Conservation (phyloP, 1,140 invertebrate genomes). For the Atta colombica region DNA sequence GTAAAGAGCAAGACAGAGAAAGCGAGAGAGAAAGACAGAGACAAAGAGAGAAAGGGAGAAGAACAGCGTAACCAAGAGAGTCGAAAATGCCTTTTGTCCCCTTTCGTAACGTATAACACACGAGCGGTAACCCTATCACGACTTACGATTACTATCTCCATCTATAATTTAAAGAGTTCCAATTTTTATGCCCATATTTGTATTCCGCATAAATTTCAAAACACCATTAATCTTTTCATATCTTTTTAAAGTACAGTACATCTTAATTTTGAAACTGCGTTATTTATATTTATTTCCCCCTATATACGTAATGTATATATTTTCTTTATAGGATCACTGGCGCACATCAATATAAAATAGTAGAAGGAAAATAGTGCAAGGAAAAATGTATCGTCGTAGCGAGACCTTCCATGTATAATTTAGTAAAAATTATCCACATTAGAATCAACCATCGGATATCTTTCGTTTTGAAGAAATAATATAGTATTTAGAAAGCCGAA, state of each 20-base stretch:
- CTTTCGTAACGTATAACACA: constrained; percentile 79
- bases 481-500: background rate
- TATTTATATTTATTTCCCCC: background rate
- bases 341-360: background rate
- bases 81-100: constrained; percentile 85
- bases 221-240: constrained; percentile 1
- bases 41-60: constrained; percentile 72
- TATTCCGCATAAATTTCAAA: background rate
- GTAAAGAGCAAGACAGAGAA: constrained; percentile 77
- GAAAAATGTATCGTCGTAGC: background rate
- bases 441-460: too few species aligned
- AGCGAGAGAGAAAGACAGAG: constrained; percentile 68
- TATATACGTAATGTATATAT: background rate
- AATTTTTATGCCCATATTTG: background rate
- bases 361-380: background rate
- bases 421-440: background rate
- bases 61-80: constrained; percentile 72
- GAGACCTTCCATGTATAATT: background rate
- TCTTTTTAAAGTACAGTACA: background rate
- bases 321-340: background rate
- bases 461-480: too few species aligned
- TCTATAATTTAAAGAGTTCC: constrained; percentile 76
- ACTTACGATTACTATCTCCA: constrained; percentile 59
- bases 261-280: background rate
- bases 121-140: constrained; percentile 76